A percentile compares a stretch with the other conserved stretches of the same genome.
phyloP scores from a whole-genome alignment of 2,113 vertebrate genomes.

The Clarias macrocephalus region DNA sequence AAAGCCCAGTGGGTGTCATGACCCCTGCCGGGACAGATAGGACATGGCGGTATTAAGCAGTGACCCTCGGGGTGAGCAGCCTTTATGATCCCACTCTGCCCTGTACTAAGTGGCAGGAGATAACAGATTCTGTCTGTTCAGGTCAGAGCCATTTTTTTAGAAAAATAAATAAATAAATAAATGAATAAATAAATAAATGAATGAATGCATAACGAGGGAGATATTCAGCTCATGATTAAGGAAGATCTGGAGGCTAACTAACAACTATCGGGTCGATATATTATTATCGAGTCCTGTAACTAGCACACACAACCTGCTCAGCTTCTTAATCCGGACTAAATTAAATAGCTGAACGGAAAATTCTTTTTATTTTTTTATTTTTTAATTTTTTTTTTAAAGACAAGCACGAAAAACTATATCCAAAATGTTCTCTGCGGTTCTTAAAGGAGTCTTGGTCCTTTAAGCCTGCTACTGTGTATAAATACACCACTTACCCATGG shows the following conservation, averaged over 20 bases:
- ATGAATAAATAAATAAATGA: too few species aligned
- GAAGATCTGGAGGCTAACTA: background rate
- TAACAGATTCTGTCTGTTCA: slow-evolving; percentile 17
- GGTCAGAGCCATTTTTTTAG: background rate
- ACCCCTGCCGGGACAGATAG: slow-evolving; percentile 52
- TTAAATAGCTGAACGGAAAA: background rate
- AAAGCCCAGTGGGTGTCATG: slow-evolving; percentile 47
- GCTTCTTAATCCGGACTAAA: background rate
- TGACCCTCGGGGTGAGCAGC: slow-evolving; percentile 52
- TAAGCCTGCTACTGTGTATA: slow-evolving; percentile 10
- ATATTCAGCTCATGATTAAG: background rate
- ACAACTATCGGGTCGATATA: background rate
- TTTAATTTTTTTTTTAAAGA: background rate
- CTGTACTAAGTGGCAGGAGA: slow-evolving; percentile 26
- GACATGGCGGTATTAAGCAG: slow-evolving; percentile 63
- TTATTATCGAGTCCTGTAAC: background rate
- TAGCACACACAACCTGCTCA: background rate
- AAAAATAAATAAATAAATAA: too few species aligned
- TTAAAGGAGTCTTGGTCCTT: slow-evolving; percentile 18
- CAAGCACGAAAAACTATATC: background rate
- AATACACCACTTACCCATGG: slow-evolving; percentile 41
- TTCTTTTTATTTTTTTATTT: background rate
- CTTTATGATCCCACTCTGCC: slow-evolving; percentile 19
- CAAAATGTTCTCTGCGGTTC: background rate
- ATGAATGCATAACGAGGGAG: background rate